Conservation (phyloP, 2,113 vertebrate genomes). For the Chaenogobius annularis region DNA sequence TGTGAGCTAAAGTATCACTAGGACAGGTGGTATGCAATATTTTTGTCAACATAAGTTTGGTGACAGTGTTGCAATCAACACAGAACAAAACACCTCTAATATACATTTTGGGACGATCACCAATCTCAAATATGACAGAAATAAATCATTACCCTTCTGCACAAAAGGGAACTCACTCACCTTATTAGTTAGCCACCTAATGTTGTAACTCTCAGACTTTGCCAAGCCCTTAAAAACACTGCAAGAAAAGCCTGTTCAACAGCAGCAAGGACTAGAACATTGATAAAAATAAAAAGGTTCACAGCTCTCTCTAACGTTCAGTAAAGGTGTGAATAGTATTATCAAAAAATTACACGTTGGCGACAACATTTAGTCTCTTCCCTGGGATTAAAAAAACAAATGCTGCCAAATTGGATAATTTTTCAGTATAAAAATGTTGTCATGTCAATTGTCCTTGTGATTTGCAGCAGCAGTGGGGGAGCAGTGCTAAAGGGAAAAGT, state of each 20-base stretch:
- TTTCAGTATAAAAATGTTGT: background rate
- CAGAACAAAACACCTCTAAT: too few relatives aligned
- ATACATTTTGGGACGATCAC: too few relatives aligned
- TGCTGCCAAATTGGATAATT: background rate
- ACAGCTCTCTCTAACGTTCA: background rate
- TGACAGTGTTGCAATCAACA: too few relatives aligned
- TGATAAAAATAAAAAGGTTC: background rate
- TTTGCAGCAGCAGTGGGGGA: conserved; percentile 12
- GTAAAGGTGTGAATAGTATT: background rate
- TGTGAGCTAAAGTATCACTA: too few relatives aligned
- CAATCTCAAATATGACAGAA: too few relatives aligned
- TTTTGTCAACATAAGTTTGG: too few relatives aligned
- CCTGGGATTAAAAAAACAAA: background rate
- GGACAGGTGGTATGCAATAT: too few relatives aligned
- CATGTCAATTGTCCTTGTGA: background rate
- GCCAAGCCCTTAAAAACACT: too few relatives aligned
- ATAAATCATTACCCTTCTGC: background rate
- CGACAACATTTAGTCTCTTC: background rate
- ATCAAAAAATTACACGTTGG: background rate
- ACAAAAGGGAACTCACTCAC: background rate
- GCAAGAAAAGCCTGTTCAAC: background rate
- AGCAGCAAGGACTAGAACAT: background rate
- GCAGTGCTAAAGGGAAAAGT: conserved; percentile 8
- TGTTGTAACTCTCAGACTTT: too few relatives aligned
- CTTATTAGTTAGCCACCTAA: too few relatives aligned